Conservation (phyloP, 1,140 invertebrate genomes). For the Diabrotica virgifera region DNA sequence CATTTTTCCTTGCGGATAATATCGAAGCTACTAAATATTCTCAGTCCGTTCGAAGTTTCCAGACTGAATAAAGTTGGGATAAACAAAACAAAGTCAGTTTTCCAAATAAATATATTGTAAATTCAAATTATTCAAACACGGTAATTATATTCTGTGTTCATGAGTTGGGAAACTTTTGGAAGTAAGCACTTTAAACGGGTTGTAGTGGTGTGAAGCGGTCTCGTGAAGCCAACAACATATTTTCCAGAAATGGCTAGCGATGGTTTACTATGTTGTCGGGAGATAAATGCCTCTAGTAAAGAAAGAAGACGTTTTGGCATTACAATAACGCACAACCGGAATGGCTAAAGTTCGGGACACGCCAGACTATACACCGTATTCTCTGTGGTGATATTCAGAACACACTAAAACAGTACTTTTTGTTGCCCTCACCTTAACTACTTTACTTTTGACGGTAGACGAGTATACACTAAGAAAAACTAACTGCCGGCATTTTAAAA, state of each 20-base stretch:
- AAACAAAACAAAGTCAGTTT: not conserved
- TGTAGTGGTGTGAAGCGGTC: conserved; percentile 6
- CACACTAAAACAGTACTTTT: conserved; percentile 2
- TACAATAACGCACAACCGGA: conserved; percentile 40
- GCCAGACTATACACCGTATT: conserved; percentile 27
- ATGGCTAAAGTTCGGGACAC: conserved; percentile 42
- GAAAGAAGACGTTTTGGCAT: conserved; percentile 42
- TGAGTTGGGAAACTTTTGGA: conserved; percentile 12
- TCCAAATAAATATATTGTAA: conserved; percentile 8
- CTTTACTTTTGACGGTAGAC: not conserved
- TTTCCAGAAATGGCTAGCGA: conserved; percentile 18
- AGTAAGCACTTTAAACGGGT: conserved; percentile 6
- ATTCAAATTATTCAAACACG: conserved; percentile 16
- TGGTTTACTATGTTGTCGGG: conserved; percentile 31
- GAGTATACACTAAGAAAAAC: conserved; percentile 4
- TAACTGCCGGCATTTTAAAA: conserved; percentile 3
- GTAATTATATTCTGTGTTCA: conserved; percentile 12
- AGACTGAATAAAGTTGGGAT: not conserved
- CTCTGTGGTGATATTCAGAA: not conserved
- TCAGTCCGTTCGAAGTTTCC: not conserved
- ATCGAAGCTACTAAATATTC: not conserved
- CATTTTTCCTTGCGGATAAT: too few species aligned
- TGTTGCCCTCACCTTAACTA: not conserved
- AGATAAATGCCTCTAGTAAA: conserved; percentile 34
- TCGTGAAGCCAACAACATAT: conserved; percentile 20